Evolutionary conservation across 2,797 vertebrate genomes (phyloP).

Genomic region (Acanthurus lineatus): DNA sequence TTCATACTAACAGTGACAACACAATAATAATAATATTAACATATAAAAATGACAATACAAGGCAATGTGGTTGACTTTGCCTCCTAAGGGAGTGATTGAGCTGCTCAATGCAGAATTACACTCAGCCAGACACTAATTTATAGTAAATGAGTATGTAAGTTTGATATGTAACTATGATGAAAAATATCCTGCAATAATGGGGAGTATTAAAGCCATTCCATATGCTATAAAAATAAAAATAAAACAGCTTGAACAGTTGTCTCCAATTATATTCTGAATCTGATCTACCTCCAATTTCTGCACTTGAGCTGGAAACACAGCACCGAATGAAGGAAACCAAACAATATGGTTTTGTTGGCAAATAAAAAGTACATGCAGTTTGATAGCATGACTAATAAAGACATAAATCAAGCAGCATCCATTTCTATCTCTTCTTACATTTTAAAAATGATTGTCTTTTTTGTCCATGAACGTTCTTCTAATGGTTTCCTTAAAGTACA

Average conservation of each 20-base stretch:
- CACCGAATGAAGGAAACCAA: conserved; percentile 13
- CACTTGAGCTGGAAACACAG: conserved; percentile 2
- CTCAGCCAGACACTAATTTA: background rate
- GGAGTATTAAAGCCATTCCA: background rate
- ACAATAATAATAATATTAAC: background rate
- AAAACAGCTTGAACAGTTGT: conserved; percentile 23
- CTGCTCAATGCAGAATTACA: background rate
- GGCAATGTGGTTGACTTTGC: background rate
- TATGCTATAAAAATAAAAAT: conserved; percentile 11
- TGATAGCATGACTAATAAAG: conserved; percentile 16
- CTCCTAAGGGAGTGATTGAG: background rate
- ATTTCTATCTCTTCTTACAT: conserved; percentile 3
- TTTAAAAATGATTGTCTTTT: background rate
- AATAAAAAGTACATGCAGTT: conserved; percentile 31
- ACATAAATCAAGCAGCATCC: background rate
- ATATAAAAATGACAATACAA: conserved; percentile 5
- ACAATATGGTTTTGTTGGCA: conserved; percentile 22
- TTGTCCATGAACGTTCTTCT: background rate
- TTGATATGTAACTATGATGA: background rate
- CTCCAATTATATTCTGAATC: conserved; percentile 15
- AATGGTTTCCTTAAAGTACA: background rate
- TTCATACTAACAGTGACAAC: conserved; percentile 17
- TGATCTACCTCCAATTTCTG: conserved; percentile 14
- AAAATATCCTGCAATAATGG: background rate
- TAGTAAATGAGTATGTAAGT: background rate